These are phyloP conservation scores for Grantiella picta DNA, from an alignment of 2,113 vertebrate genomes.

Conservation along the genomic window DNA sequence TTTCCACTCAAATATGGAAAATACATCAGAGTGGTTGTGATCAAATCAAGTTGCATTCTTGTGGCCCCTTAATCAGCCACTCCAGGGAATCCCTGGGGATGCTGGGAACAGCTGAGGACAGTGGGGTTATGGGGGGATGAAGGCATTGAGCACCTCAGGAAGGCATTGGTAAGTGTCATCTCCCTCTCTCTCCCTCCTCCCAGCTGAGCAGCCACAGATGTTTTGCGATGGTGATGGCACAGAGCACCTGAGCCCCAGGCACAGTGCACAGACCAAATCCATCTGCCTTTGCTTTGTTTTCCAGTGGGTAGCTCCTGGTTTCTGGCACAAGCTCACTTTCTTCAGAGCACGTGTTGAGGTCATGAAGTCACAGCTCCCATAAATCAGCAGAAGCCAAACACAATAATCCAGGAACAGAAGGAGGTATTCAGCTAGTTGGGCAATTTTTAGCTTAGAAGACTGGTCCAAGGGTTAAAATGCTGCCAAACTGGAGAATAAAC, in stretches of 20 bases:
- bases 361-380: not conserved
- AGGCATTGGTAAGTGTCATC: not conserved
- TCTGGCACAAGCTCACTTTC: not conserved
- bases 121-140: not conserved
- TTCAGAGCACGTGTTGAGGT: not conserved
- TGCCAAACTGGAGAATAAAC: not conserved
- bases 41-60: not conserved
- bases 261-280: not conserved
- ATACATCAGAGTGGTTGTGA: not conserved
- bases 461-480: not conserved
- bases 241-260: not conserved
- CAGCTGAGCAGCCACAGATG: not conserved
- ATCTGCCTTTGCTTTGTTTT: not conserved
- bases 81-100: not conserved
- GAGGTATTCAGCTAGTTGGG: not conserved
- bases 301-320: not conserved
- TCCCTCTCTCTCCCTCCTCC: not conserved
- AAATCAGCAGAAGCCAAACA: not conserved
- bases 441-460: not conserved
- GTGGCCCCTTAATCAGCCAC: not conserved
- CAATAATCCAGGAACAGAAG: not conserved
- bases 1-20: not conserved
- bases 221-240: not conserved
- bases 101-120: not conserved
- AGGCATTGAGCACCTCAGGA: not conserved